Conservation (phyloP, 2,888 invertebrate species). For the Scaptodrosophila latifasciaeformis region DNA sequence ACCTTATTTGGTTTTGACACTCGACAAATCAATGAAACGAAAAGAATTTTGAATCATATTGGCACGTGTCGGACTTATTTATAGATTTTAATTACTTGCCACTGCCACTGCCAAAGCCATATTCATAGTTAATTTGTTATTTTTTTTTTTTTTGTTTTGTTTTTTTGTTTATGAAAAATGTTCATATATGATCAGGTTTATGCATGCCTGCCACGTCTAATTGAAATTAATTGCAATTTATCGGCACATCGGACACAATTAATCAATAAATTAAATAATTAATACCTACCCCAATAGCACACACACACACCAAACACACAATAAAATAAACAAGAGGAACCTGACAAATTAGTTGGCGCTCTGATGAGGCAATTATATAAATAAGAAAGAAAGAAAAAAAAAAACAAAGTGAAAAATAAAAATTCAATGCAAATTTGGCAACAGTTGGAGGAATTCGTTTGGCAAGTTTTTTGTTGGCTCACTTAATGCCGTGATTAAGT, state of each 20-base stretch:
- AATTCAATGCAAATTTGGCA: background rate
- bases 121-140: background rate
- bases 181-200: too few relatives aligned
- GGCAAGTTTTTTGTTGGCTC: too few relatives aligned
- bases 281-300: background rate
- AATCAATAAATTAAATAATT: slow-evolving; percentile 24
- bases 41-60: background rate
- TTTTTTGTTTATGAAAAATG: too few relatives aligned
- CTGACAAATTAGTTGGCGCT: too few relatives aligned
- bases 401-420: background rate
- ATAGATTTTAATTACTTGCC: background rate
- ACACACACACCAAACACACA: background rate
- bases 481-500: too few relatives aligned
- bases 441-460: too few relatives aligned
- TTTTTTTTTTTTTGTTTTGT: too few relatives aligned
- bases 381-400: background rate
- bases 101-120: background rate
- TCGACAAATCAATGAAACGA: slow-evolving; percentile 28
- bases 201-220: slow-evolving; percentile 3
- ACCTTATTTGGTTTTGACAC: background rate
- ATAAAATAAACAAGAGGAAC: background rate
- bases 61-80: background rate
- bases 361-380: too few relatives aligned
- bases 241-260: slow-evolving; percentile 13
- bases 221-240: slow-evolving; percentile 10